These are phyloP conservation scores for Chaetorhynchus papuensis DNA, from an alignment of 2,113 vertebrate species.

Conservation along the genomic window DNA sequence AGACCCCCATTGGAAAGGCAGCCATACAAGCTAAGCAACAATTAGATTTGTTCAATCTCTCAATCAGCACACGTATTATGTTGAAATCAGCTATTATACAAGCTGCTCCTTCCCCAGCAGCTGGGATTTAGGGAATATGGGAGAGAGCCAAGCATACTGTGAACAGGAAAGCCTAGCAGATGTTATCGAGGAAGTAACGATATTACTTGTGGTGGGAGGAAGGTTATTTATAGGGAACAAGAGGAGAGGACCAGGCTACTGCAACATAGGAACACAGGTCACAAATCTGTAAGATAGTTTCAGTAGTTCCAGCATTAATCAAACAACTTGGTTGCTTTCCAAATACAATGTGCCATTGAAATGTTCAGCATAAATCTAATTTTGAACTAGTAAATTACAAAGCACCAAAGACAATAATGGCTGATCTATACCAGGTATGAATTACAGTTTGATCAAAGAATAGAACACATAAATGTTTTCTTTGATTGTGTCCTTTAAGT, in stretches of 20 bases:
- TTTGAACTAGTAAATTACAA: not conserved
- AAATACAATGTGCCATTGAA: not conserved
- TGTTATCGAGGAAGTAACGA: conserved; percentile 20
- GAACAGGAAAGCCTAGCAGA: conserved; percentile 26
- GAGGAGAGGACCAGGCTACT: not conserved
- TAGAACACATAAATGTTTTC: not conserved
- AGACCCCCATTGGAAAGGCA: not conserved
- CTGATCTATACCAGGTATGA: not conserved
- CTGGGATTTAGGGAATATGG: conserved; percentile 45
- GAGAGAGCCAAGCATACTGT: conserved; percentile 8
- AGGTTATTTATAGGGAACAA: not conserved
- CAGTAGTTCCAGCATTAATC: not conserved
- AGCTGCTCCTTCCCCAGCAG: conserved; percentile 35
- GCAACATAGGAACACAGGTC: not conserved
- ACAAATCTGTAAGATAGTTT: not conserved
- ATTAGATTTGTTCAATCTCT: not conserved
- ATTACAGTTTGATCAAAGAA: not conserved
- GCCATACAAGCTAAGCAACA: not conserved
- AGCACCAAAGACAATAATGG: not conserved
- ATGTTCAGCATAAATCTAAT: not conserved
- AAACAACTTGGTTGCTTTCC: not conserved
- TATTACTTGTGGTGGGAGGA: not conserved
- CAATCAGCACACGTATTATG: conserved; percentile 44
- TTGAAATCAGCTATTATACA: conserved; percentile 26
- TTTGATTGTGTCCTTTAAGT: not conserved